Evolutionary conservation across 1,140 invertebrate genomes (phyloP).

Genomic region (Aphidius gifuensis): DNA sequence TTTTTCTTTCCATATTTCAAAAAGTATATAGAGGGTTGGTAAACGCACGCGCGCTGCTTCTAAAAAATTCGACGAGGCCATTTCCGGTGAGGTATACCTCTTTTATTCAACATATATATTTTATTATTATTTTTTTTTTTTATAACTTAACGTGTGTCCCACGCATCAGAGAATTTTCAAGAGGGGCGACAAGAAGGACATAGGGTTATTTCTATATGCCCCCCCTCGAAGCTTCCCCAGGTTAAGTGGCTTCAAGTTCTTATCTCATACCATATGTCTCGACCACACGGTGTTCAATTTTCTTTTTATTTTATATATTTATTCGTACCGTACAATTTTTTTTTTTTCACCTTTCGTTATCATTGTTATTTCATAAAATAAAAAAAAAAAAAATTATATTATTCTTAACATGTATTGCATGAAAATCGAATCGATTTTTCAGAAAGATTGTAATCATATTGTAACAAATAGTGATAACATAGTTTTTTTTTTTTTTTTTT

Average conservation of each 20-base stretch:
- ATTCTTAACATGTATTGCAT: too few species aligned
- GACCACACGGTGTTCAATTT: conserved; percentile 21
- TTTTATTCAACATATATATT: conserved; percentile 36
- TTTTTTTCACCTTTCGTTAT: background rate
- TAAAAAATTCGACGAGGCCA: conserved; percentile 26
- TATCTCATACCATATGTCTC: conserved; percentile 45
- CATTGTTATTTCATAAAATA: too few species aligned
- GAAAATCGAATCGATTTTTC: too few species aligned
- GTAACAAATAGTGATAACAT: too few species aligned
- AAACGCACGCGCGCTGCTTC: too few species aligned
- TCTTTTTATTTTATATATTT: background rate
- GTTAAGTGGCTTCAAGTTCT: conserved; percentile 22
- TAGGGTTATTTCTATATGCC: conserved; percentile 14
- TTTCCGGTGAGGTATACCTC: conserved; percentile 48
- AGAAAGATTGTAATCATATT: too few species aligned
- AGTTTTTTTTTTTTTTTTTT: too few species aligned
- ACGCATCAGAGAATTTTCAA: conserved; percentile 40
- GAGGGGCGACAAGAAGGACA: background rate
- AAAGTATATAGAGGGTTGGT: too few species aligned
- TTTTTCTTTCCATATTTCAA: too few species aligned
- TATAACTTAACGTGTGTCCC: conserved; percentile 27
- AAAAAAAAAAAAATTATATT: too few species aligned
- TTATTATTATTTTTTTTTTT: conserved; percentile 7
- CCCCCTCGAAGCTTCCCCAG: conserved; percentile 50
- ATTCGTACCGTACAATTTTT: background rate